Base-by-base conservation (phyloP, 2,113 vertebrate species). In the Cephalopholis sonnerati region DNA sequence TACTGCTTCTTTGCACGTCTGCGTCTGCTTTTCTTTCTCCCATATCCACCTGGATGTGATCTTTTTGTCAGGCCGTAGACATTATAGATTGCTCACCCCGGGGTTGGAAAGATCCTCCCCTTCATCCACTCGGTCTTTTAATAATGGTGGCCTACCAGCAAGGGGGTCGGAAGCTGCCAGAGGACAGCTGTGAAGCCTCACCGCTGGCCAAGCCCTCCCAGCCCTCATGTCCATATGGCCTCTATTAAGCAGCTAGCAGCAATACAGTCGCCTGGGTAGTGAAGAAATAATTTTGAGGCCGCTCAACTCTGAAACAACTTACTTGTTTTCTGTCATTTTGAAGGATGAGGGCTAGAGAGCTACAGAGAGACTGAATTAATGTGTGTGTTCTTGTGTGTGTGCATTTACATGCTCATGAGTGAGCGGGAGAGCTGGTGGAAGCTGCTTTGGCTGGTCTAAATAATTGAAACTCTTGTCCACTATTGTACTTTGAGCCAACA, bases 281-380 rank as follows among this genome's bases (percentile, higher is more conserved):
- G 70, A 77, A 1, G 55, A 65, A 74, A 44, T 55, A 36, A 73
- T 75, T 80, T 77, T 57, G 24, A 76, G 41, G 58, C 63, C 51
- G 72, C 71, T 74, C 32, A 25, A 24, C 74, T 73, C 62, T 53
- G 57, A 88, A 68, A 84, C 51, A 81, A 67, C 73, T 24, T 46
- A 78, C 62, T 79, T 83, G 77, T 73, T 88, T 81, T 75, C 81
- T 84, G 72, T 89, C 80, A 80, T 64, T 84, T 79, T 87, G 12
- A 83, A 61, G 27, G 74, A 85, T 48, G 81, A 80, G 36, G 83
- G 65, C 17, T 27, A 7, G 69, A 48, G 41, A 46, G 62, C 65
- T 18, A 39, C 58, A 72, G 41, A 55, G 50, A 58, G 67, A 67
- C 10, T 46, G 51, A 58, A 53, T 79, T 54, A 64, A 51, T 64